Evolutionary conservation across 2,888 invertebrate species (phyloP).

Genomic region (Syrista parreyssii): DNA sequence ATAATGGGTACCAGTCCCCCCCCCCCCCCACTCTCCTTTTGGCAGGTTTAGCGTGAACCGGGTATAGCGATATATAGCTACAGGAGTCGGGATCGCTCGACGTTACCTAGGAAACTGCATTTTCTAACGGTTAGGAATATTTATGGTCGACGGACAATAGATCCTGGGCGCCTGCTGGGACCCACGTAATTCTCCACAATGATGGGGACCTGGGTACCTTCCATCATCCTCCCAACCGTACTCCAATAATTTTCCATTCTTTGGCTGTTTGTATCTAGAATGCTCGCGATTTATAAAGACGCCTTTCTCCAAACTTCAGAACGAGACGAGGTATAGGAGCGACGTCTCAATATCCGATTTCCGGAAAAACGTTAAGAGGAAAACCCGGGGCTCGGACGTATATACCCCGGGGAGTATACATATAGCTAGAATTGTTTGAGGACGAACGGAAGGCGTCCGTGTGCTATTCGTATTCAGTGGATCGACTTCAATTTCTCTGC

Average conservation of each 20-base stretch:
- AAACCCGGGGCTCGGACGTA: neutral
- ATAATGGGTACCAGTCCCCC: slow-evolving; percentile 13
- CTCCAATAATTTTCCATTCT: slow-evolving; percentile 11
- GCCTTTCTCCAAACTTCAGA: neutral
- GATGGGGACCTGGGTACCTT: slow-evolving; percentile 1
- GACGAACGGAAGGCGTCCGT: neutral
- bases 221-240: neutral
- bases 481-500: slow-evolving; percentile 8
- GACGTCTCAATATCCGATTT: slow-evolving; percentile 29
- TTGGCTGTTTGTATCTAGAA: neutral
- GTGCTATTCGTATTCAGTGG: slow-evolving; percentile 4
- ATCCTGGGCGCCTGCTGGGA: neutral
- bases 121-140: slow-evolving; percentile 57
- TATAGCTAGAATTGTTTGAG: neutral
- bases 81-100: slow-evolving; percentile 31
- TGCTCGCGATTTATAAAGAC: slow-evolving; percentile 1
- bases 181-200: slow-evolving; percentile 5
- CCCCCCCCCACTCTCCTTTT: neutral
- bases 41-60: slow-evolving; percentile 17
- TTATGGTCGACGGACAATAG: slow-evolving; percentile 57
- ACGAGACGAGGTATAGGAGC: neutral
- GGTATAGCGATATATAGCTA: slow-evolving; percentile 26
- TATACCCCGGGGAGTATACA: neutral
- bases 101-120: slow-evolving; percentile 45
- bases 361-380: slow-evolving; percentile 28